Percentiles rank a stretch among this genome's conserved stretches.
These are phyloP conservation scores for Drosophila paramelanica DNA, from an alignment of 2,888 invertebrate genomes.

Conservation along the genomic window DNA sequence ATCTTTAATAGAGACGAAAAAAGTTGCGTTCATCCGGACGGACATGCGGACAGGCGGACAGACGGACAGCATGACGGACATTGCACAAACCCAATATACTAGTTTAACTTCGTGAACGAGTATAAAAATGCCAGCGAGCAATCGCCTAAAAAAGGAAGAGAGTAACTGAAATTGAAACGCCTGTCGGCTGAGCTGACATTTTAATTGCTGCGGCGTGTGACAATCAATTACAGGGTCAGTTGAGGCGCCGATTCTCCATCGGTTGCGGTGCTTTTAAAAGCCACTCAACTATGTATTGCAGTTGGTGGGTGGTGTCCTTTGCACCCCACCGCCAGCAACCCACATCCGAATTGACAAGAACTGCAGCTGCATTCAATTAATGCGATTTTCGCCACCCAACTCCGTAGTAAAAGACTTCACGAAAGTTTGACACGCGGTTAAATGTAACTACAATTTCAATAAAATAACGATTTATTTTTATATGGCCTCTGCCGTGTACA, in stretches of 20 bases:
- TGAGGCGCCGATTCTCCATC: conserved; percentile 38
- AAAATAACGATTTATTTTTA: conserved; percentile 48
- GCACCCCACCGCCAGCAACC: conserved; percentile 11
- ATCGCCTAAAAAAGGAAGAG: conserved; percentile 24
- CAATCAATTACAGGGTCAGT: conserved; percentile 73
- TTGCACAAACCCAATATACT: too few relatives aligned
- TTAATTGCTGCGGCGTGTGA: conserved; percentile 72
- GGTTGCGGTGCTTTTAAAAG: conserved; percentile 65
- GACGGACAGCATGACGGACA: too few relatives aligned
- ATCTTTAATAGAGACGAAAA: too few relatives aligned
- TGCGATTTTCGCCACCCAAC: neutral
- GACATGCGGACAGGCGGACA: too few relatives aligned
- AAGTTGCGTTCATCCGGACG: too few relatives aligned
- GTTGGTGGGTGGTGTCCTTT: conserved; percentile 21
- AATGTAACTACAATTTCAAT: conserved; percentile 52
- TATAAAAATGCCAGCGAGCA: conserved; percentile 12
- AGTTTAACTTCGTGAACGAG: too few relatives aligned
- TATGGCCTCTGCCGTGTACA: neutral
- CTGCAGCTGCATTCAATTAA: conserved; percentile 73
- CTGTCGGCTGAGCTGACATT: conserved; percentile 59
- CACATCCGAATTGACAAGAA: conserved; percentile 61
- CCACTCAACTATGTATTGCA: conserved; percentile 68
- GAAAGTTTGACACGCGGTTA: conserved; percentile 15
- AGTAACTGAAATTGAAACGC: conserved; percentile 37
- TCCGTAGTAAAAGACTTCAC: neutral